phyloP scores from a whole-genome alignment of 2,888 invertebrate genomes.

The Acanthoscelides obtectus region DNA sequence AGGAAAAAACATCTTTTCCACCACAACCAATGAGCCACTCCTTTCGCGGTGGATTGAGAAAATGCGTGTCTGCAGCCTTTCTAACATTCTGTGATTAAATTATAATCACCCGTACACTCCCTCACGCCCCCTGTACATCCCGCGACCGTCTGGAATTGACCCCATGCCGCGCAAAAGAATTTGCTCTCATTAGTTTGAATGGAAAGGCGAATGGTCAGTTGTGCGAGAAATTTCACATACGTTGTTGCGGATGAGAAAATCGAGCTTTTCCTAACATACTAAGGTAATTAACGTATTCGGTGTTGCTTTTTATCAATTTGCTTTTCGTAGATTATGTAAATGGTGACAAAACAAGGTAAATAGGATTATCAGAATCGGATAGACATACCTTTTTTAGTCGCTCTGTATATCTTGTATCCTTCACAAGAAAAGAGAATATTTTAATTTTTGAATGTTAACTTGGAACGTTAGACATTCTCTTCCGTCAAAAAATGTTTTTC shows the following conservation, averaged over 20 bases:
- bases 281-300: background rate
- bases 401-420: no score
- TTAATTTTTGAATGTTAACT: no score
- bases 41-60: slow-evolving; percentile 44
- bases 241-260: background rate
- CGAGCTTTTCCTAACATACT: no score
- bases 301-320: background rate
- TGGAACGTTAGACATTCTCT: no score
- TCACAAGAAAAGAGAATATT: no score
- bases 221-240: background rate
- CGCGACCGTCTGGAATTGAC: slow-evolving; percentile 12
- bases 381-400: no score
- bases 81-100: slow-evolving; percentile 44
- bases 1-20: background rate
- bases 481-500: no score
- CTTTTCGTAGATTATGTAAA: no score
- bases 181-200: slow-evolving; percentile 10
- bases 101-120: slow-evolving; percentile 30
- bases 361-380: no score
- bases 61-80: slow-evolving; percentile 45
- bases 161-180: slow-evolving; percentile 16
- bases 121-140: slow-evolving; percentile 32
- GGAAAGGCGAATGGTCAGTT: background rate
- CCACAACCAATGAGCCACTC: slow-evolving; percentile 22
- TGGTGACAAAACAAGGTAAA: no score